These are phyloP conservation scores for Pantherophis guttatus DNA, from an alignment of 2,113 vertebrate species.

Conservation along the genomic window DNA sequence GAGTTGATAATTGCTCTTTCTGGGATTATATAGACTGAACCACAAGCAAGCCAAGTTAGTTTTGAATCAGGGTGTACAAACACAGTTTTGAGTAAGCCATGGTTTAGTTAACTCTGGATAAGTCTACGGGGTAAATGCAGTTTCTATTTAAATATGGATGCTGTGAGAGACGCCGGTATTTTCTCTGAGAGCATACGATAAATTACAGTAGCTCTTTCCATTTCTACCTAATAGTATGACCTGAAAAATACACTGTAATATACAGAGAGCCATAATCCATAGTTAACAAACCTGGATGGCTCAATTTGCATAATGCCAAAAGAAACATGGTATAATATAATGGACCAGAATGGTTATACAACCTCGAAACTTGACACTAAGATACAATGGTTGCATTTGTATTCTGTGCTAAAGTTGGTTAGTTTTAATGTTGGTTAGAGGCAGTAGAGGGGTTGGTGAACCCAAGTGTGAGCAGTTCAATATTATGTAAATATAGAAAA, in stretches of 20 bases:
- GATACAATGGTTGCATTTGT: neutral
- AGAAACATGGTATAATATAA: neutral
- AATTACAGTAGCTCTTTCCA: neutral
- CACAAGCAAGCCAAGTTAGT: neutral
- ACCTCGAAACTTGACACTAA: too few species aligned
- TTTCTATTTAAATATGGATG: neutral
- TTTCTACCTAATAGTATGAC: neutral
- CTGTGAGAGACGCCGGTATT: neutral
- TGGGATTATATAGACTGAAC: neutral
- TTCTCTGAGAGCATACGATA: neutral
- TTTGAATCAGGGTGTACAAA: neutral
- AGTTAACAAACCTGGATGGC: neutral
- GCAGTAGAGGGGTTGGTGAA: neutral
- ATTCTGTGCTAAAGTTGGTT: neutral
- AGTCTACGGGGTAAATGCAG: neutral
- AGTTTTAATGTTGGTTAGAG: neutral
- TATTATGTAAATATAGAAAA: neutral
- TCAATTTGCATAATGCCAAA: neutral
- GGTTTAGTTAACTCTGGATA: neutral
- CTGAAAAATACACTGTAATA: neutral
- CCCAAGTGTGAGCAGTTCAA: neutral
- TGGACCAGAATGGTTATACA: neutral
- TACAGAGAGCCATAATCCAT: neutral
- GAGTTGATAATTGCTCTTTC: neutral
- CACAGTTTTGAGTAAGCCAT: neutral